A percentile compares a stretch with the other conserved stretches of the same genome.
phyloP scores from a whole-genome alignment of 1,140 invertebrate species.

The Muscidifurax raptorellus region DNA sequence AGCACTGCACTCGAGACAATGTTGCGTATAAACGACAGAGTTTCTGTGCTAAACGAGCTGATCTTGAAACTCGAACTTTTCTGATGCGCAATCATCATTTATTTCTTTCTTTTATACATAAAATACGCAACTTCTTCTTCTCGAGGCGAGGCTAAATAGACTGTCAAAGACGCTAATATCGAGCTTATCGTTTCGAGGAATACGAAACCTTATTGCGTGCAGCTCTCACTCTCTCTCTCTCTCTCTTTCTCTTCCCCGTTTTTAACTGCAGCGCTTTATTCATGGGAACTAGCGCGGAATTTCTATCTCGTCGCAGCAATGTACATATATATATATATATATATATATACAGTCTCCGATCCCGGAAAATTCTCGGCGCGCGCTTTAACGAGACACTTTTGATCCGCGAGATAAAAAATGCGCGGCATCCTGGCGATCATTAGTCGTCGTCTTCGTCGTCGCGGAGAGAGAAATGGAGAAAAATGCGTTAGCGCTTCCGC shows the following conservation, averaged over 20 bases:
- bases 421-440: background rate
- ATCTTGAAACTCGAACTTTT: slow-evolving; percentile 14
- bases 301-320: background rate
- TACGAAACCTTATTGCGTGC: slow-evolving; percentile 3
- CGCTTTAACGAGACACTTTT: slow-evolving; percentile 36
- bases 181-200: slow-evolving; percentile 21
- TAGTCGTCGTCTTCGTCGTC: background rate
- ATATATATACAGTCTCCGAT: background rate
- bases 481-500: background rate
- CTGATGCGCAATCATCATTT: background rate
- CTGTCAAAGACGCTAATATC: background rate
- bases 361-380: background rate
- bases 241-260: background rate
- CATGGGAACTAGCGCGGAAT: slow-evolving; percentile 2
- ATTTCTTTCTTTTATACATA: background rate
- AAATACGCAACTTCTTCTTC: too few relatives aligned
- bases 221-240: too few relatives aligned
- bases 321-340: too few relatives aligned
- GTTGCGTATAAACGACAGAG: background rate
- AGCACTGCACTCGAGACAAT: background rate
- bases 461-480: background rate
- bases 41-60: slow-evolving; percentile 28
- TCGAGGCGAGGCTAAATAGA: background rate
- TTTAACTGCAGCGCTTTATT: background rate
- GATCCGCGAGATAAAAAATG: slow-evolving; percentile 6